Percentiles rank a stretch among this genome's conserved stretches.
These are phyloP conservation scores for Linnaemya tessellans DNA, from an alignment of 2,888 invertebrate genomes.

Conservation along the genomic window DNA sequence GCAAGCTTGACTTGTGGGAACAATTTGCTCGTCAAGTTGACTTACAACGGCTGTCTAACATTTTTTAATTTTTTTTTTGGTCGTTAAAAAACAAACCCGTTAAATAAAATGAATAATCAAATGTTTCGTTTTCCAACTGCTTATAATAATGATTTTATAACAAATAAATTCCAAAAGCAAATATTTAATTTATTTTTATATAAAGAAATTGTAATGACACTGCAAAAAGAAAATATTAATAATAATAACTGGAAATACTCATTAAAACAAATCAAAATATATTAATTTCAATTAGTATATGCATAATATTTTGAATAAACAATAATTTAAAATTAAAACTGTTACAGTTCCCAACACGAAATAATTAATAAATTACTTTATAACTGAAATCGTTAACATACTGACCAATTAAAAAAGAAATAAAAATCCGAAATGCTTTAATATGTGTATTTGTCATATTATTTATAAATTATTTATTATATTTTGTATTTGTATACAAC, in stretches of 20 bases:
- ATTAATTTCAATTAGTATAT: conserved; percentile 24
- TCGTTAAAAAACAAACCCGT: background rate
- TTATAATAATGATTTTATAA: background rate
- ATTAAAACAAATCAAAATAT: background rate
- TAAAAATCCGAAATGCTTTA: conserved; percentile 57
- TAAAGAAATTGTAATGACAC: background rate
- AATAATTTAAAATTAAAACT: conserved; percentile 28
- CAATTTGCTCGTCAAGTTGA: no score
- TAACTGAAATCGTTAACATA: conserved; percentile 67
- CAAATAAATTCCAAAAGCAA: background rate
- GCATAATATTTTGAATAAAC: conserved; percentile 37
- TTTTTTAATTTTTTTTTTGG: background rate
- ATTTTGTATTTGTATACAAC: conserved; percentile 53
- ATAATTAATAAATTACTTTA: conserved; percentile 67
- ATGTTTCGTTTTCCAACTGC: background rate
- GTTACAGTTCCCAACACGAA: conserved; percentile 64
- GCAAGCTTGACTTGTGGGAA: no score
- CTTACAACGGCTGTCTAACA: background rate
- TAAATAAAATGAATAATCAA: background rate
- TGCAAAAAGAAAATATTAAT: background rate
- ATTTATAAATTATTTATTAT: conserved; percentile 60
- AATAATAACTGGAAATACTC: background rate
- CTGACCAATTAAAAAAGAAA: conserved; percentile 63
- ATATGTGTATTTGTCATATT: conserved; percentile 47
- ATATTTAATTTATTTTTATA: background rate